Conservation (phyloP, 2,797 vertebrate genomes). For the Melanotaenia nigrans region DNA sequence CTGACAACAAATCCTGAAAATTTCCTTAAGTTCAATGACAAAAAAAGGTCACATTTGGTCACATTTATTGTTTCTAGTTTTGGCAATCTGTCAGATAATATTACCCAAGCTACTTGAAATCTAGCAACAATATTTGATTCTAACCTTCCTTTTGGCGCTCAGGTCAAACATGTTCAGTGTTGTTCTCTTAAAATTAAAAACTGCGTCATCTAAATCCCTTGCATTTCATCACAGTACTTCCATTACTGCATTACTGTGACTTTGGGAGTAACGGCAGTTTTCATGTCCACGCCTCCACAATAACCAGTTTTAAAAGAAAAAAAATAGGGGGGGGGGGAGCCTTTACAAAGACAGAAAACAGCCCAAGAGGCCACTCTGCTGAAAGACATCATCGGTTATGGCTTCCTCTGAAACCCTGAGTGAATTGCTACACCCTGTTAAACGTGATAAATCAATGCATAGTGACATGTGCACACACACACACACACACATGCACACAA, state of each 20-base stretch:
- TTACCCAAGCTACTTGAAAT: too few relatives aligned
- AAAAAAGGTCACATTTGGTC: too few relatives aligned
- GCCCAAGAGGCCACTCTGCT: slow-evolving; percentile 61
- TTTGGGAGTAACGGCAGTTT: neutral
- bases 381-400: slow-evolving; percentile 44
- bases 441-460: slow-evolving; percentile 57
- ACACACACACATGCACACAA: slow-evolving; percentile 9
- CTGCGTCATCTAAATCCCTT: neutral
- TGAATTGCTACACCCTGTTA: slow-evolving; percentile 56
- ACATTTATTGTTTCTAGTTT: too few relatives aligned
- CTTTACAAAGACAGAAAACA: slow-evolving; percentile 26
- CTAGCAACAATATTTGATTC: too few relatives aligned
- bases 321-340: slow-evolving; percentile 14
- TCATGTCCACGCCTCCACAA: slow-evolving; percentile 2
- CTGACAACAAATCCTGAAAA: too few relatives aligned
- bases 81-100: too few relatives aligned
- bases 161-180: too few relatives aligned
- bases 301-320: slow-evolving; percentile 23
- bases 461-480: slow-evolving; percentile 27
- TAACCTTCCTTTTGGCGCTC: too few relatives aligned
- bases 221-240: neutral
- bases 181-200: too few relatives aligned
- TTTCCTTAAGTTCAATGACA: too few relatives aligned
- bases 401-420: slow-evolving; percentile 43
- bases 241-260: neutral